Evolutionary conservation across 2,888 invertebrate genomes (phyloP), one percentile per base, ranked within the genome.

Genomic region (Tanypteryx hageni): DNA sequence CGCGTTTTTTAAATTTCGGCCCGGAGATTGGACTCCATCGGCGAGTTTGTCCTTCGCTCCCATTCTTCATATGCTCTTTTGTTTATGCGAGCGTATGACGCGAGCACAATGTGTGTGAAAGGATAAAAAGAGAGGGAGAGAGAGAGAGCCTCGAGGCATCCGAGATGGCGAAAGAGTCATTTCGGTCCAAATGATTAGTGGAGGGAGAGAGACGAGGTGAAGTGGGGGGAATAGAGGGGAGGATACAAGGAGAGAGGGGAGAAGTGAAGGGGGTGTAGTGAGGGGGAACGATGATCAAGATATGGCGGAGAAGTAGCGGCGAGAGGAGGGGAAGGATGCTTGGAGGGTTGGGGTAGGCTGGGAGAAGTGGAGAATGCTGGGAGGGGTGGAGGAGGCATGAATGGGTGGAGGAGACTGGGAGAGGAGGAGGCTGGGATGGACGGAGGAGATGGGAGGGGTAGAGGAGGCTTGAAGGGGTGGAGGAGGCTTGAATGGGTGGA

Each of bases 1-100:
- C 44, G 44, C 44, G 5, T 44, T 27, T 76, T 76, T 76, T 76
- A 27, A 76, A 76, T 76, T 76, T 76, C 76, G 76, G 76, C 22
- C 76, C 76, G 76, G 76, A 76, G 76, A 76, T 76, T 76, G 76
- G 76, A 76, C 22, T 76, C 76, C 76, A 76, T 76, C 76, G 27
- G 13, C 22, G 76, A 76, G 76, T 76, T 76, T 76, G 76, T 76
- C 76, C 76, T 76, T 76, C 76, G 76, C 76, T 76, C 22, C 22
- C 76, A 76, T 76, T 76, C 76, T 27, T 4, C 76, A 76, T 76
- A 76, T 22, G 13, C 76, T 27, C 76, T 76, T 76, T 76, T 76
- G 76, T 76, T 76, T 76, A 76, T 76, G 76, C 76, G 76, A 76
- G 22, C 76, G 76, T 76, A 76, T 76, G 76, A 76, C 22, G 76